phyloP scores from a whole-genome alignment of 2,888 invertebrate species.

The Synanthedon myopaeformis region DNA sequence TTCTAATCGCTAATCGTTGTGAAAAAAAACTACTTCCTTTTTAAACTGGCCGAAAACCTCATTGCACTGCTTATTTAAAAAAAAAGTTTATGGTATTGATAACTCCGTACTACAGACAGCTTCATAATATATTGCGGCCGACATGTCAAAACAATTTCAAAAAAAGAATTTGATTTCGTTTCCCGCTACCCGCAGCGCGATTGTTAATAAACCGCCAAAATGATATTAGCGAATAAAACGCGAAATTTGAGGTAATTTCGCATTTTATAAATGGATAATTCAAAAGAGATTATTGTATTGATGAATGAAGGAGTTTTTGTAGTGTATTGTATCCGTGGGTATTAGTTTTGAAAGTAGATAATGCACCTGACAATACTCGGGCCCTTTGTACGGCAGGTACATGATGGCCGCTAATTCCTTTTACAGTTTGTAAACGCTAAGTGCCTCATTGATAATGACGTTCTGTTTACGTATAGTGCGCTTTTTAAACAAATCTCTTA shows the following conservation, averaged over 20 bases:
- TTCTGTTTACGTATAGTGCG: conserved; percentile 36
- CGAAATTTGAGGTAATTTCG: conserved; percentile 34
- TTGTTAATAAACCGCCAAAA: conserved; percentile 54
- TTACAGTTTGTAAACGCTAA: conserved; percentile 23
- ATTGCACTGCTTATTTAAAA: conserved; percentile 16
- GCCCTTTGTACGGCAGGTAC: conserved; percentile 45
- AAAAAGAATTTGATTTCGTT: conserved; percentile 24
- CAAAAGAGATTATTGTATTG: conserved; percentile 48
- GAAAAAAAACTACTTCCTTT: conserved; percentile 60
- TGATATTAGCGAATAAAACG: conserved; percentile 21
- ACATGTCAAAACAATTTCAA: conserved; percentile 55
- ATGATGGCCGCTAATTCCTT: conserved; percentile 17
- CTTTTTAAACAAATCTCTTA: too few relatives aligned
- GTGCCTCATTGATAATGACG: conserved; percentile 18
- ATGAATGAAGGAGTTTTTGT: conserved; percentile 50
- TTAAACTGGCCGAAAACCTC: conserved; percentile 33
- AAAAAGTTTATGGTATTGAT: conserved; percentile 51
- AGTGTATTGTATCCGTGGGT: conserved; percentile 25
- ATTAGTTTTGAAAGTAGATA: conserved; percentile 51
- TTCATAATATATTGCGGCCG: conserved; percentile 32
- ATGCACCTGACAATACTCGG: conserved; percentile 51
- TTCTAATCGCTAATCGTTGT: conserved; percentile 54
- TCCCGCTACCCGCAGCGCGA: conserved; percentile 18
- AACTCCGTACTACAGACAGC: conserved; percentile 8
- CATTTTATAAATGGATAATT: conserved; percentile 32